Evolutionary conservation across 2,797 vertebrate genomes (phyloP).

Genomic region (Gouania willdenowi): DNA sequence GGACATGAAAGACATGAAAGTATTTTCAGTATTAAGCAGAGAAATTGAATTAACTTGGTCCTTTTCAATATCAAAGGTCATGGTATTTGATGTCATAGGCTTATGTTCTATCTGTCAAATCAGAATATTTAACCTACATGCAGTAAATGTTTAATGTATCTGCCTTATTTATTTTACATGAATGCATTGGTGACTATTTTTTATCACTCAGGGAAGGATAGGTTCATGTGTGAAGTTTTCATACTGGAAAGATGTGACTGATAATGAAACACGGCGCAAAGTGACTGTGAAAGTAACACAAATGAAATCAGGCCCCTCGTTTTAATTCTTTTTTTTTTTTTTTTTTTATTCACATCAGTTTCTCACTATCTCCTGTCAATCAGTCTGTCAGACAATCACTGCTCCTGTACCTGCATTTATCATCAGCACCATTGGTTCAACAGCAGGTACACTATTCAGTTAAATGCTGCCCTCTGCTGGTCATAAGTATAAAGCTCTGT

Average conservation of each 20-base stretch:
- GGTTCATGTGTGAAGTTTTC: conserved; percentile 28
- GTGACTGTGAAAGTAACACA: conserved; percentile 59
- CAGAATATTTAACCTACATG: too few relatives aligned
- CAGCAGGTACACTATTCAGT: not conserved
- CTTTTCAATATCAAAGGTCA: too few relatives aligned
- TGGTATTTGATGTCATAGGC: not conserved
- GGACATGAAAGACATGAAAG: too few relatives aligned
- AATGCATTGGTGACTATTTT: conserved; percentile 8
- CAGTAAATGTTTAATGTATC: too few relatives aligned
- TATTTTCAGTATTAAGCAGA: too few relatives aligned
- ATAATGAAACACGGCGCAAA: conserved; percentile 64
- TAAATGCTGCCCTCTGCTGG: conserved; percentile 71
- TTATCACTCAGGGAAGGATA: conserved; percentile 4
- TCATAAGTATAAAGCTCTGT: not conserved
- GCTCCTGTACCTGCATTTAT: conserved; percentile 22
- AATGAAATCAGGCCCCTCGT: conserved; percentile 58
- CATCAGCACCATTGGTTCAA: conserved; percentile 26
- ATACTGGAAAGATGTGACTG: conserved; percentile 22
- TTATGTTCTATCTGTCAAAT: not conserved
- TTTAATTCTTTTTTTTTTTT: conserved; percentile 59
- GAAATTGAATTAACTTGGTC: too few relatives aligned
- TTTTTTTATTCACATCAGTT: conserved; percentile 38
- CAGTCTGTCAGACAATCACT: conserved; percentile 45
- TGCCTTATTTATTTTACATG: not conserved
- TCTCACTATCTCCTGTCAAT: not conserved